phyloP scores from a whole-genome alignment of 23 tunicate species.

The Oikopleura dioica region DNA sequence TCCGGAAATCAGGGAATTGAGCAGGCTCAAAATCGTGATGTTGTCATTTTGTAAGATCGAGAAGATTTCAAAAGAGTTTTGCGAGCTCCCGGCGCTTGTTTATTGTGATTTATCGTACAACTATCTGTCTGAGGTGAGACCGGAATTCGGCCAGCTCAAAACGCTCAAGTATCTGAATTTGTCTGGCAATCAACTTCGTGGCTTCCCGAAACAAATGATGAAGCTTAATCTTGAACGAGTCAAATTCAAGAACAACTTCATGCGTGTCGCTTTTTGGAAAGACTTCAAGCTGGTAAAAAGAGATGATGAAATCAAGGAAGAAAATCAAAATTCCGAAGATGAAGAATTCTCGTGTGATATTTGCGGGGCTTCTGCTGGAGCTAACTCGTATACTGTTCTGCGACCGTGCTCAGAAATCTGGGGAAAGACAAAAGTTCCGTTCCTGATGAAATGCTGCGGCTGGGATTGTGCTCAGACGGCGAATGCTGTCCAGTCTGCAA shows the following conservation, averaged over 20 bases:
- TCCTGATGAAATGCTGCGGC: background rate
- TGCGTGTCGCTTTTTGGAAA: background rate
- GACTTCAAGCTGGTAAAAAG: background rate
- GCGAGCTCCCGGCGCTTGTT: background rate
- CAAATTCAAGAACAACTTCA: background rate
- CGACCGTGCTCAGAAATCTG: background rate
- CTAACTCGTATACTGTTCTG: background rate
- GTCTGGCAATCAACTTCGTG: background rate
- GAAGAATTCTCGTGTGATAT: background rate
- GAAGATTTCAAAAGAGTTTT: background rate
- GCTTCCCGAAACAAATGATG: background rate
- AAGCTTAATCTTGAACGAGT: background rate
- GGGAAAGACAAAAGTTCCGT: background rate
- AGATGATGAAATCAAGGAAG: background rate
- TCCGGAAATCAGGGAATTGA: background rate
- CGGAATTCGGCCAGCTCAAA: background rate
- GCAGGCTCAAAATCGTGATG: background rate
- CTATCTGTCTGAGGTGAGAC: background rate
- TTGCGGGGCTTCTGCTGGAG: background rate
- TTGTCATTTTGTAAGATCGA: background rate
- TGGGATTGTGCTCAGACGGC: too few species aligned
- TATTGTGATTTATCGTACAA: background rate
- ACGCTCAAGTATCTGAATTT: background rate
- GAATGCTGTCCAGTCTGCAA: too few species aligned
- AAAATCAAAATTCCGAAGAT: background rate